Evolutionary conservation across 1,140 invertebrate species (phyloP), one percentile per base, ranked within the genome.

Genomic region (Papilio aristodemus): DNA sequence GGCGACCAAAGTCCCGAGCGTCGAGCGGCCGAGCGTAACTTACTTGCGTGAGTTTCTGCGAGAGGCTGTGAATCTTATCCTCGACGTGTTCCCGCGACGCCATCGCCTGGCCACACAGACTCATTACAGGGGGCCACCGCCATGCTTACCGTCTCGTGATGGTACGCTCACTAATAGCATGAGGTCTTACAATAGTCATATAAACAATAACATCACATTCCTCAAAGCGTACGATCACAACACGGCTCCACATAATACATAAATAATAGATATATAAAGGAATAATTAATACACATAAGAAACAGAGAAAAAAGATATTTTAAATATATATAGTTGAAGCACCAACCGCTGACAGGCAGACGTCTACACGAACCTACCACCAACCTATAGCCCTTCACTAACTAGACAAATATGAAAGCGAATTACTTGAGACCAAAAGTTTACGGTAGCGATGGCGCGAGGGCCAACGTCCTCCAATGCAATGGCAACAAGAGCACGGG

Each of bases 21-120:
- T 19, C 14, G 7, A 6, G 14, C 69, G n/a, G 70, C 71, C 71
- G 70, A 82, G 74, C 78, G 78, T 71, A 86, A 94, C 94, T 94
- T 94, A 94, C 94, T 92, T 93, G 93, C 87, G 91, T 92, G 83
- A 94, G 91, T 91, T 94, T 94, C 93, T 94, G 93, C 85, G 92
- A 92, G 84, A 94, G 92, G 88, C 91, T 85, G 91, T 93, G 93
- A 83, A 94, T 94, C 93, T 94, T 93, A 92, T 94, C 94, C 90
- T 94, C 94, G 86, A 93, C 93, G 90, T 93, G 92, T 74, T 94
- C 93, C 85, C 93, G 92, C 75, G 93, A 92, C 89, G 93, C 93
- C 87, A 93, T 93, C 79, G 94, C 94, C 94, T 94, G 87, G 80
- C 83, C 86, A 89, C 86, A 90, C 79, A 87, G 78, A 84, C 77